Conservation (phyloP, 2,888 invertebrate species). For the Platycnemis pennipes region DNA sequence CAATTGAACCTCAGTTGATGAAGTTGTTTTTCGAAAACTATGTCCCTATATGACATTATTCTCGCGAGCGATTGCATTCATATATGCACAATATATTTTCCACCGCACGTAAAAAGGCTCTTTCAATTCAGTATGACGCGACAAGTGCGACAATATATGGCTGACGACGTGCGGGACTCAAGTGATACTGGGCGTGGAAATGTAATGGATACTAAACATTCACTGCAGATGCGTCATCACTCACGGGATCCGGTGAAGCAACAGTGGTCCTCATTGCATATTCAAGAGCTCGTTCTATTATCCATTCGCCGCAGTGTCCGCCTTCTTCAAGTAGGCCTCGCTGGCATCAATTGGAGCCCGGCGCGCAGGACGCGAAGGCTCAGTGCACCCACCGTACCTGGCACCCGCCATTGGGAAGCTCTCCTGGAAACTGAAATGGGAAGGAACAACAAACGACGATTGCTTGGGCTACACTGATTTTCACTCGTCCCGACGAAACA, state of each 20-base stretch:
- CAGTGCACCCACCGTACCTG: background rate
- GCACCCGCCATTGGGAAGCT: background rate
- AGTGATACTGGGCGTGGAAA: background rate
- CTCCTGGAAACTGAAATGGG: background rate
- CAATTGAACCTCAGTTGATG: too few relatives aligned
- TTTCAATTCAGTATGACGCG: background rate
- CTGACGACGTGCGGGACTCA: background rate
- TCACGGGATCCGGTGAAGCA: background rate
- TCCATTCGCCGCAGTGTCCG: background rate
- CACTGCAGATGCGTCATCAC: background rate
- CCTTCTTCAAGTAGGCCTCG: background rate
- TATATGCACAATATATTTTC: too few relatives aligned
- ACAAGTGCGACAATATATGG: background rate
- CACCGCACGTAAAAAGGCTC: background rate
- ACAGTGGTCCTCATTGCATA: background rate
- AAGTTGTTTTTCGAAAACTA: too few relatives aligned
- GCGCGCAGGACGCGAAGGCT: background rate
- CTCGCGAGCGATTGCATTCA: too few relatives aligned
- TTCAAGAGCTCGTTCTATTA: background rate
- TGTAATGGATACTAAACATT: background rate
- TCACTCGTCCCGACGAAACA: too few relatives aligned
- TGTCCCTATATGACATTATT: too few relatives aligned
- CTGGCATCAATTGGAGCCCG: background rate
- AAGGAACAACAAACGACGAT: too few relatives aligned
- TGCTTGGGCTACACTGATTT: too few relatives aligned